Conservation (phyloP, 2,888 invertebrate species). For the Brenthis hecate region DNA sequence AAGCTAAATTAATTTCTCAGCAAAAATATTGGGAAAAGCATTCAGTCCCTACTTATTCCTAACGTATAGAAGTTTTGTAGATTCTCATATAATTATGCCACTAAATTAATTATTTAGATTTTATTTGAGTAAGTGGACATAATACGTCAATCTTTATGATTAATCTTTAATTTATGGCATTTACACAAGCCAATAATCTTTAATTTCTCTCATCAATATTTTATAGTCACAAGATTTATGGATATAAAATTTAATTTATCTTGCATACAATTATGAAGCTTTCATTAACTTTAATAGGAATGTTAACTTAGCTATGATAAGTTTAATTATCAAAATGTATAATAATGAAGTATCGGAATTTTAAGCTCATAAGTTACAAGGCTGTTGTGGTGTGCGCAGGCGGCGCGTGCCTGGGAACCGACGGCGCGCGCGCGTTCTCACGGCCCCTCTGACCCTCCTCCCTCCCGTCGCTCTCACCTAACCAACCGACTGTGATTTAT, state of each 20-base stretch:
- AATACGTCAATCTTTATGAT: too few species aligned
- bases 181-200: too few species aligned
- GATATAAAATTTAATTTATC: neutral
- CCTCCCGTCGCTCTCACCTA: slow-evolving; percentile 43
- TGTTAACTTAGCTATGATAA: neutral
- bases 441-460: slow-evolving; percentile 67
- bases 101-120: too few species aligned
- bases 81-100: too few species aligned
- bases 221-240: too few species aligned
- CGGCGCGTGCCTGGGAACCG: slow-evolving; percentile 81
- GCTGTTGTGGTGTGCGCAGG: slow-evolving; percentile 50
- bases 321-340: slow-evolving; percentile 5
- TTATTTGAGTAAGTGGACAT: too few species aligned
- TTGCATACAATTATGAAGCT: neutral
- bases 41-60: too few species aligned
- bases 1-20: too few species aligned
- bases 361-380: slow-evolving; percentile 22
- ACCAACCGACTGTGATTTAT: slow-evolving; percentile 41
- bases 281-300: neutral
- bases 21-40: too few species aligned
- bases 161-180: too few species aligned
- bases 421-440: slow-evolving; percentile 81
- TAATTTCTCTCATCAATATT: too few species aligned
- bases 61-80: too few species aligned
- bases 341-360: slow-evolving; percentile 15